phyloP scores from a whole-genome alignment of 2,113 vertebrate species.

The Apus apus region DNA sequence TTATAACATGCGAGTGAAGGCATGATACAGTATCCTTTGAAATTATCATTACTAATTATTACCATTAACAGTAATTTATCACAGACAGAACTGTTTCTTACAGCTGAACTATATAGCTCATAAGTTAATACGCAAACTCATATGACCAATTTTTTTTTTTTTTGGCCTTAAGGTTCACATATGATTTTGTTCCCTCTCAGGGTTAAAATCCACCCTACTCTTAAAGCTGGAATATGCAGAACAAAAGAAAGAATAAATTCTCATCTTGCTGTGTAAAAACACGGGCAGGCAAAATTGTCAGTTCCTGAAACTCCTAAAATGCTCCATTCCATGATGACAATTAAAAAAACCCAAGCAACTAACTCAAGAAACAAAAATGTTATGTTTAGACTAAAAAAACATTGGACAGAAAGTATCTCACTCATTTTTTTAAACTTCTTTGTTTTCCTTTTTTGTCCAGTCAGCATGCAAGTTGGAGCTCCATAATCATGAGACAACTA shows the following conservation, averaged over 20 bases:
- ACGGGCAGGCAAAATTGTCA: background rate
- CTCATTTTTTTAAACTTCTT: background rate
- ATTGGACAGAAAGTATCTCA: background rate
- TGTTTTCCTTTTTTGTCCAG: background rate
- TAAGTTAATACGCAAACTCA: background rate
- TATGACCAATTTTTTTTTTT: background rate
- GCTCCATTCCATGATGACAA: background rate
- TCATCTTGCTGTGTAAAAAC: background rate
- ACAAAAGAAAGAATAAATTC: background rate
- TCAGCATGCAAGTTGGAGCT: background rate
- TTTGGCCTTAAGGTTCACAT: background rate
- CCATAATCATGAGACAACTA: background rate
- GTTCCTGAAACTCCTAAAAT: background rate
- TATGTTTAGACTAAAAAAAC: background rate
- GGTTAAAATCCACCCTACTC: background rate
- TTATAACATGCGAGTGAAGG: background rate
- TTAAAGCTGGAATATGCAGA: background rate
- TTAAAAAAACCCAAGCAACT: background rate
- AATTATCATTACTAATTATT: background rate
- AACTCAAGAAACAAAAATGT: background rate
- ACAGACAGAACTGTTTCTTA: rapidly evolving
- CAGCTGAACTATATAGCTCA: background rate
- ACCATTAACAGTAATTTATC: background rate
- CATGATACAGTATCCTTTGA: background rate
- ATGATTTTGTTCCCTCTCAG: background rate